Evolutionary conservation across 2,888 invertebrate species (phyloP).

Genomic region (Andrena marginata): DNA sequence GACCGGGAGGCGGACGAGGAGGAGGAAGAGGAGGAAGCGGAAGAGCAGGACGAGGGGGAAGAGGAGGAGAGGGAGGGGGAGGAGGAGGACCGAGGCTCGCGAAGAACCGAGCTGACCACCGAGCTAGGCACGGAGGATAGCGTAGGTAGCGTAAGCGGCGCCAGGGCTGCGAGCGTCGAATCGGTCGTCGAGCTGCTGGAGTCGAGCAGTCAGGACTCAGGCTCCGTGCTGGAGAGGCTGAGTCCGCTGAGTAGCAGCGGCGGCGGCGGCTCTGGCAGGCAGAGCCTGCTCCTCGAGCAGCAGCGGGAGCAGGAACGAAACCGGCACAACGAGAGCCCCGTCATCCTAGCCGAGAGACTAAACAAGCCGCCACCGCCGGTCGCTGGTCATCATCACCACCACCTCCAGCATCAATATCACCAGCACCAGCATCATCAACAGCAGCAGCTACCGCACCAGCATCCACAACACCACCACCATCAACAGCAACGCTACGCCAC

Average conservation of each 20-base stretch:
- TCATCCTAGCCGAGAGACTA: slow-evolving; percentile 82
- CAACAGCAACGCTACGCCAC: slow-evolving; percentile 68
- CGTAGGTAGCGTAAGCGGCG: slow-evolving; percentile 82
- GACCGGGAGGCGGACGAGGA: slow-evolving; percentile 32
- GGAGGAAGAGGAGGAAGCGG: slow-evolving; percentile 32
- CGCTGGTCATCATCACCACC: slow-evolving; percentile 75
- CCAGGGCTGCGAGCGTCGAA: slow-evolving; percentile 76
- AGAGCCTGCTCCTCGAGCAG: slow-evolving; percentile 81
- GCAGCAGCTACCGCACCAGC: slow-evolving; percentile 32
- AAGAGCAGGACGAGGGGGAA: slow-evolving; percentile 46
- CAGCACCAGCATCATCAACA: slow-evolving; percentile 73
- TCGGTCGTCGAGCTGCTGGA: slow-evolving; percentile 80
- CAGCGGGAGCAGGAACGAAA: slow-evolving; percentile 83
- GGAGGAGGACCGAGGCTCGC: slow-evolving; percentile 42
- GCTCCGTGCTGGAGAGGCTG: slow-evolving; percentile 85
- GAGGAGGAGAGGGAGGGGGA: slow-evolving; percentile 27
- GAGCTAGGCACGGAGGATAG: slow-evolving; percentile 83
- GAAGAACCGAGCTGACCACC: slow-evolving; percentile 72
- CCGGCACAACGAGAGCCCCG: slow-evolving; percentile 84
- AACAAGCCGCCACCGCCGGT: slow-evolving; percentile 81
- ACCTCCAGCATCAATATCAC: slow-evolving; percentile 71
- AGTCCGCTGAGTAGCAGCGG: slow-evolving; percentile 81
- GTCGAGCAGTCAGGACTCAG: slow-evolving; percentile 80
- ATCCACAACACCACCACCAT: slow-evolving; percentile 60
- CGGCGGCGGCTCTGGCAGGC: slow-evolving; percentile 82